These are phyloP conservation scores for Ictalurus furcatus DNA, from an alignment of 2,113 vertebrate genomes.

Conservation along the genomic window DNA sequence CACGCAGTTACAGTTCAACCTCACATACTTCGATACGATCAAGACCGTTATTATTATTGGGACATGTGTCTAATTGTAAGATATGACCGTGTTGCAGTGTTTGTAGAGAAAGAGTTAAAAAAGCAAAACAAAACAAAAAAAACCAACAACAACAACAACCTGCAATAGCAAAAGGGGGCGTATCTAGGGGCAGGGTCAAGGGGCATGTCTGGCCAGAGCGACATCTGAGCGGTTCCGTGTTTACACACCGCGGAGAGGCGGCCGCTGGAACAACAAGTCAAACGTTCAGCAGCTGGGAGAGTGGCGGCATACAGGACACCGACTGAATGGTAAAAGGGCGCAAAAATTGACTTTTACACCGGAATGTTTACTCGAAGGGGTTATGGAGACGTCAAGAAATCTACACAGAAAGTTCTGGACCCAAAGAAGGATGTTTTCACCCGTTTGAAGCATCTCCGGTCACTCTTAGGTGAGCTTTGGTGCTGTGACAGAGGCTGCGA, in stretches of 20 bases:
- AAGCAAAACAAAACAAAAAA: too few species aligned
- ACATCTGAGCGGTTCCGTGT: conserved; percentile 74
- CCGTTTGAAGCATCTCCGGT: conserved; percentile 91
- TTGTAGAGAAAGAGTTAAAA: neutral
- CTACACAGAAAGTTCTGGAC: conserved; percentile 98
- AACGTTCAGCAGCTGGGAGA: conserved; percentile 58
- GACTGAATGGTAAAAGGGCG: conserved; percentile 67
- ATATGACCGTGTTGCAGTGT: neutral
- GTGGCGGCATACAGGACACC: conserved; percentile 66
- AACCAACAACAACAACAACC: conserved; percentile 1
- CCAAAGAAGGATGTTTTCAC: conserved; percentile 95
- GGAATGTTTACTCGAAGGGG: conserved; percentile 93
- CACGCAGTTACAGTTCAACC: neutral
- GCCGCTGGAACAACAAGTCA: neutral
- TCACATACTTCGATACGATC: neutral
- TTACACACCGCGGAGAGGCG: conserved; percentile 72
- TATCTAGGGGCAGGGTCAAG: neutral
- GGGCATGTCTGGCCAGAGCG: conserved; percentile 3
- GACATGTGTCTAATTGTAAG: neutral
- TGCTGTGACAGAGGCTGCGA: conserved; percentile 6
- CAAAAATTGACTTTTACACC: conserved; percentile 69
- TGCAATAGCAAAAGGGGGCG: conserved; percentile 44
- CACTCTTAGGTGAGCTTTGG: conserved; percentile 83
- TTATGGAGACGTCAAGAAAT: conserved; percentile 97
- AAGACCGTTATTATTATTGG: neutral